Conservation (phyloP, 2,888 invertebrate species). For the Congeria kusceri region DNA sequence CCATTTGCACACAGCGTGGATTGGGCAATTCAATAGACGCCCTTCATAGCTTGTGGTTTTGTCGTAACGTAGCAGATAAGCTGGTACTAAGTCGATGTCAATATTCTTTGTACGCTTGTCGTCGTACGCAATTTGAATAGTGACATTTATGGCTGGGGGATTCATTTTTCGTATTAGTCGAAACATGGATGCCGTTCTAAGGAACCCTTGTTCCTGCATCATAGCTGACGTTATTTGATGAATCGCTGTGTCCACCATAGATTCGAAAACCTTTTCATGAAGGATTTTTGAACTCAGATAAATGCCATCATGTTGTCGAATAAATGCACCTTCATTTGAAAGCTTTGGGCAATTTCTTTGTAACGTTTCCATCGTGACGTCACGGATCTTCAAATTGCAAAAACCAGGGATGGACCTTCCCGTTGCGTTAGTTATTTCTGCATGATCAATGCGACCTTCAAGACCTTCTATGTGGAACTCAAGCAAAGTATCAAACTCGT, state of each 20-base stretch:
- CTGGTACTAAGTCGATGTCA: conserved; percentile 55
- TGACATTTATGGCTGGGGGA: conserved; percentile 19
- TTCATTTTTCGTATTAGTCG: conserved; percentile 6
- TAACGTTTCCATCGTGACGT: not conserved
- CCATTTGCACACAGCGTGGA: conserved; percentile 57
- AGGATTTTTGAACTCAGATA: conserved; percentile 36
- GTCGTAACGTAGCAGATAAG: conserved; percentile 25
- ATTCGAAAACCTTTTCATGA: conserved; percentile 36
- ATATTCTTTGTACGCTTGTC: not conserved
- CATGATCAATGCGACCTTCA: not conserved
- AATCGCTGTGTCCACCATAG: conserved; percentile 29
- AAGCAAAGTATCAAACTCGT: conserved; percentile 61
- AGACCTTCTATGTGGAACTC: conserved; percentile 53
- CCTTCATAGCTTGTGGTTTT: conserved; percentile 10
- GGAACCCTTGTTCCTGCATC: not conserved
- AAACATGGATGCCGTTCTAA: not conserved
- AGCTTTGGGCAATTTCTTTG: conserved; percentile 27
- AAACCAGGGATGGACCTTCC: conserved; percentile 22
- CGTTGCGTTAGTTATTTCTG: not conserved
- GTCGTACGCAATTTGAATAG: not conserved
- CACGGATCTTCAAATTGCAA: conserved; percentile 25
- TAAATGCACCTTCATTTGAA: conserved; percentile 17
- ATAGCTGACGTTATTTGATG: not conserved
- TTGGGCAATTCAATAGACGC: conserved; percentile 22
- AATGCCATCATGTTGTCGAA: not conserved